Conservation (phyloP, 2,113 vertebrate species). For the Hypanus sabinus region DNA sequence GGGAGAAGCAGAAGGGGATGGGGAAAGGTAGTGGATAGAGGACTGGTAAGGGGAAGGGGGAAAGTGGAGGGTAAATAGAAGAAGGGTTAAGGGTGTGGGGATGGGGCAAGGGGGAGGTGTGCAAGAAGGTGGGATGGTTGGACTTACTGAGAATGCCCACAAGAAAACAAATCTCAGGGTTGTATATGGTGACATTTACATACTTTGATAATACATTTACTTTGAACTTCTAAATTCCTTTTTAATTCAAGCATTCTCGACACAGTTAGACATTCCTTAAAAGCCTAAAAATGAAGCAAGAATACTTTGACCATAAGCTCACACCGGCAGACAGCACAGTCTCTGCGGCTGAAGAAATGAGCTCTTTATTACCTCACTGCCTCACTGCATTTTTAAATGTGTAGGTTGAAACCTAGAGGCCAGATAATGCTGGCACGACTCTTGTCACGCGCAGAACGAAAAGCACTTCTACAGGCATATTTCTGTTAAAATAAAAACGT, state of each 20-base stretch:
- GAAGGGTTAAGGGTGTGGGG: too few species aligned
- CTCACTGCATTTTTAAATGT: not conserved
- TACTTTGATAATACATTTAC: too few species aligned
- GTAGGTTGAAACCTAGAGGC: not conserved
- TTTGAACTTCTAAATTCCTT: conserved; percentile 3
- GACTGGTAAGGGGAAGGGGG: too few species aligned
- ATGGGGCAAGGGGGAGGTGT: not conserved
- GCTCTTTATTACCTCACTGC: conserved; percentile 19
- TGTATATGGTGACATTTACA: too few species aligned
- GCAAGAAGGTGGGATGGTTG: not conserved
- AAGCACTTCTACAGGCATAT: conserved; percentile 3
- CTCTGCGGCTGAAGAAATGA: not conserved
- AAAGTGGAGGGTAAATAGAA: too few species aligned
- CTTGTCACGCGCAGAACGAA: not conserved
- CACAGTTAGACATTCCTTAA: conserved; percentile 32
- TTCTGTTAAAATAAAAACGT: conserved; percentile 26
- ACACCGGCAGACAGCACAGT: not conserved
- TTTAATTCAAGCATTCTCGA: conserved; percentile 7
- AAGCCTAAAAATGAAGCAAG: conserved; percentile 30
- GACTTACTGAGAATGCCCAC: too few species aligned
- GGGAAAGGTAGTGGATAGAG: too few species aligned
- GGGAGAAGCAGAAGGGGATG: too few species aligned
- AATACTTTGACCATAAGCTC: conserved; percentile 29
- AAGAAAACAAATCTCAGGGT: too few species aligned
- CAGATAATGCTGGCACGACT: not conserved